Evolutionary conservation across 2,113 vertebrate species (phyloP).

Genomic region (Psophia crepitans): DNA sequence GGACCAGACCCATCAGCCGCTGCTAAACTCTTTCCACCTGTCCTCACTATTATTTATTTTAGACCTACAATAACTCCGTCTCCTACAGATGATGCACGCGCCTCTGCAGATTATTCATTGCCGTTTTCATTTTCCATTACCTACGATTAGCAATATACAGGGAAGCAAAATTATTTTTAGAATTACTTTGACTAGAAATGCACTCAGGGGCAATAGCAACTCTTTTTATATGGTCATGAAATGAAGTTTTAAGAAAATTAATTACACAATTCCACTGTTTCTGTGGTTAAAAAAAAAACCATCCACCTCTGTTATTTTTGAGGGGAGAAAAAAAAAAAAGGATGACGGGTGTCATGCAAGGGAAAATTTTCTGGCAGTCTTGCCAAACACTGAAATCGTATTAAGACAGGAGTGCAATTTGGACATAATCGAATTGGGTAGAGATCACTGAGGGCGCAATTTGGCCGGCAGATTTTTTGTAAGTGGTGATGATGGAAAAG

Average conservation of each 20-base stretch:
- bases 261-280: background rate
- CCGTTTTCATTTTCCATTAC: background rate
- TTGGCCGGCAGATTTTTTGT: background rate
- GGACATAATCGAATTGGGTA: background rate
- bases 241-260: background rate
- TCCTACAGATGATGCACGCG: rapidly evolving
- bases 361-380: background rate
- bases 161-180: background rate
- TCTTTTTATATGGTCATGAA: background rate
- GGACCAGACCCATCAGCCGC: background rate
- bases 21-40: background rate
- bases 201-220: background rate
- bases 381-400: background rate
- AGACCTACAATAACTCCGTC: background rate
- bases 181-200: background rate
- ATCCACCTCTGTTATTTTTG: background rate
- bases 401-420: background rate
- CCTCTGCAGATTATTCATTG: background rate
- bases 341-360: background rate
- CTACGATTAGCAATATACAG: background rate
- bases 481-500: background rate
- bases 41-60: background rate
- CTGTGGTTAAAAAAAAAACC: background rate
- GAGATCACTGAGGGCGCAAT: background rate
- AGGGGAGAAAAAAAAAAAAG: background rate